phyloP scores from a whole-genome alignment of 2,113 vertebrate species.

The Spheniscus mendiculus region DNA sequence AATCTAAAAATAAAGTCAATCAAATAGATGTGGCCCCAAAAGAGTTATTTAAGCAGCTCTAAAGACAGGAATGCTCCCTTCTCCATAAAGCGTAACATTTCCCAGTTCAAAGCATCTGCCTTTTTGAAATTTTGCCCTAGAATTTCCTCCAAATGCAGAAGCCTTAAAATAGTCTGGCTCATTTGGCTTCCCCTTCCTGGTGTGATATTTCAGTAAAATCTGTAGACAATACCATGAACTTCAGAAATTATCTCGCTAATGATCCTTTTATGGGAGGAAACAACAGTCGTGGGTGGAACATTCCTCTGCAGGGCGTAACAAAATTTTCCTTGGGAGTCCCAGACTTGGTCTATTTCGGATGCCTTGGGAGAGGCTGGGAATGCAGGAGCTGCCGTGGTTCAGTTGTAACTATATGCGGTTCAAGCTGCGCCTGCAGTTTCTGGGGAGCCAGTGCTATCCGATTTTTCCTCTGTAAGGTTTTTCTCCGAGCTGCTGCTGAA shows the following conservation, averaged over 20 bases:
- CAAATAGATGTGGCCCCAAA: constrained; percentile 8
- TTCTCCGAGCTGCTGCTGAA: background rate
- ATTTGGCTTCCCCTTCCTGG: constrained; percentile 54
- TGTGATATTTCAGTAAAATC: constrained; percentile 1
- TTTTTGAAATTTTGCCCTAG: constrained; percentile 52
- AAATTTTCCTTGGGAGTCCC: constrained; percentile 49
- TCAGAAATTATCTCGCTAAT: constrained; percentile 45
- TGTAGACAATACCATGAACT: constrained; percentile 15
- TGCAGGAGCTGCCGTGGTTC: background rate
- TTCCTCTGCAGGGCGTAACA: constrained; percentile 58
- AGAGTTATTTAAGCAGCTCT: background rate
- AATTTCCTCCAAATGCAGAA: constrained; percentile 59
- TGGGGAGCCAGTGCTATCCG: background rate
- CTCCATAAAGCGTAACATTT: background rate
- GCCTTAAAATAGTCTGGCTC: constrained; percentile 42
- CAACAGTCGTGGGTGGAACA: constrained; percentile 46
- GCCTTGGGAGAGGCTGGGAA: constrained; percentile 33
- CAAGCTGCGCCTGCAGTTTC: background rate
- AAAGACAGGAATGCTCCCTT: background rate
- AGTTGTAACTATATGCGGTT: background rate
- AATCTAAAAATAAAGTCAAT: constrained; percentile 17
- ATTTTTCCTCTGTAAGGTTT: background rate
- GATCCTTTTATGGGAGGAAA: constrained; percentile 47
- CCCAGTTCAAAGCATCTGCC: constrained; percentile 45
- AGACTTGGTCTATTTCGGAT: constrained; percentile 36